These are phyloP conservation scores for Catharus fuscescens DNA, from an alignment of 2,113 vertebrate species.

Conservation along the genomic window DNA sequence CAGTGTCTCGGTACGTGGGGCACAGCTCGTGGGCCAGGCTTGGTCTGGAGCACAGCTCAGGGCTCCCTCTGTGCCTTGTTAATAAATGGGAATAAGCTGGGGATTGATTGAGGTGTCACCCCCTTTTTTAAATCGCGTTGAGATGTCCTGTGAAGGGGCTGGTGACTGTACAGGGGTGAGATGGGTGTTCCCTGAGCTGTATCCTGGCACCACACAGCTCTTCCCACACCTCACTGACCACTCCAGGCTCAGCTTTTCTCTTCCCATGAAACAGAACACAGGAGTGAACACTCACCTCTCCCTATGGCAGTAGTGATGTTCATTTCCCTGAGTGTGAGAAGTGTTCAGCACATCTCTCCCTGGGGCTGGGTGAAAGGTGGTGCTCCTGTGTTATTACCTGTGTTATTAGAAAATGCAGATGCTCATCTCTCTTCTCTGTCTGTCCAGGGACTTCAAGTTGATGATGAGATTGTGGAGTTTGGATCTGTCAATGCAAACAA, in stretches of 20 bases:
- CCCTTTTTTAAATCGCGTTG: rapidly evolving
- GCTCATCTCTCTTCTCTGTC: neutral
- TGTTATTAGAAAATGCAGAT: neutral
- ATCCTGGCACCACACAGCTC: neutral
- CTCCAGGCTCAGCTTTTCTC: neutral
- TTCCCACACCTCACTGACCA: neutral
- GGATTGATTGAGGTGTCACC: neutral
- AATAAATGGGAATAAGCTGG: neutral
- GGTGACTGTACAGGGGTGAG: rapidly evolving
- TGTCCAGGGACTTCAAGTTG: constrained; percentile 85
- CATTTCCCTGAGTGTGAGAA: neutral
- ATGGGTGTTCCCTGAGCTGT: neutral
- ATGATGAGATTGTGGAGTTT: constrained; percentile 90
- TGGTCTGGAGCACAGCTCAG: neutral
- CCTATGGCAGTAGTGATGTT: neutral
- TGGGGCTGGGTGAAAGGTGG: neutral
- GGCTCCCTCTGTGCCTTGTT: neutral
- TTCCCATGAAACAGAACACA: neutral
- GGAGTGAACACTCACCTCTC: neutral
- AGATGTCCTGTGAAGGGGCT: neutral
- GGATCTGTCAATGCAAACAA: constrained; percentile 90
- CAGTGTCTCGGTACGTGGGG: constrained; percentile 75
- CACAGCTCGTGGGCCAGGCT: neutral
- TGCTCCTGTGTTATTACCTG: neutral
- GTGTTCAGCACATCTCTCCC: rapidly evolving